Conservation (phyloP, 2,797 vertebrate genomes). For the Lagodon rhomboides region DNA sequence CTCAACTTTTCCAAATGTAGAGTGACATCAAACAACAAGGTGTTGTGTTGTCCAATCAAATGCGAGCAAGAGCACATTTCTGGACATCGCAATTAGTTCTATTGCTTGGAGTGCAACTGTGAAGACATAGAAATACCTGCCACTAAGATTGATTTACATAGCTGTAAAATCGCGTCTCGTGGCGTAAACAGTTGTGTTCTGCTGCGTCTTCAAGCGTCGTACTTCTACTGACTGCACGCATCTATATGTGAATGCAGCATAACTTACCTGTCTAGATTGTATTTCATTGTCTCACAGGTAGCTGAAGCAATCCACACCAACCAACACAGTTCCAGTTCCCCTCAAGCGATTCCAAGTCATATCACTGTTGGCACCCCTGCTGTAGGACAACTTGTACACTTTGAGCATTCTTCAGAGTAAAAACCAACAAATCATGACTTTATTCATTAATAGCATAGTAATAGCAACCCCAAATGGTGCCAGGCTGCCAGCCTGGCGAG, state of each 20-base stretch:
- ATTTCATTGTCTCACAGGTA: neutral
- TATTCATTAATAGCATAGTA: too few relatives aligned
- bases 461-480: too few relatives aligned
- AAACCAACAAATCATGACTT: too few relatives aligned
- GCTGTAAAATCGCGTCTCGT: neutral
- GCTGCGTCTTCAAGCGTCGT: too few relatives aligned
- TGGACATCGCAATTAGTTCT: neutral
- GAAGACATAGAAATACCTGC: neutral
- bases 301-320: neutral
- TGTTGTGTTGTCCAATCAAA: neutral
- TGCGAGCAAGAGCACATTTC: neutral
- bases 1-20: neutral
- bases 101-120: neutral
- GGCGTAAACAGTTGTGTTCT: neutral
- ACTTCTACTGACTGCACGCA: too few relatives aligned
- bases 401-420: too few relatives aligned
- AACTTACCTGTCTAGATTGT: neutral
- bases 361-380: too few relatives aligned
- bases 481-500: too few relatives aligned
- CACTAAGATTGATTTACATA: neutral
- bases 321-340: neutral
- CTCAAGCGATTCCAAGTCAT: too few relatives aligned
- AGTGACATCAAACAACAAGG: neutral
- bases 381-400: too few relatives aligned
- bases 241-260: too few relatives aligned